Evolutionary conservation across 2,797 vertebrate genomes (phyloP), one percentile per base, ranked within the genome.

Genomic region (Gymnoscopelus microlampas): DNA sequence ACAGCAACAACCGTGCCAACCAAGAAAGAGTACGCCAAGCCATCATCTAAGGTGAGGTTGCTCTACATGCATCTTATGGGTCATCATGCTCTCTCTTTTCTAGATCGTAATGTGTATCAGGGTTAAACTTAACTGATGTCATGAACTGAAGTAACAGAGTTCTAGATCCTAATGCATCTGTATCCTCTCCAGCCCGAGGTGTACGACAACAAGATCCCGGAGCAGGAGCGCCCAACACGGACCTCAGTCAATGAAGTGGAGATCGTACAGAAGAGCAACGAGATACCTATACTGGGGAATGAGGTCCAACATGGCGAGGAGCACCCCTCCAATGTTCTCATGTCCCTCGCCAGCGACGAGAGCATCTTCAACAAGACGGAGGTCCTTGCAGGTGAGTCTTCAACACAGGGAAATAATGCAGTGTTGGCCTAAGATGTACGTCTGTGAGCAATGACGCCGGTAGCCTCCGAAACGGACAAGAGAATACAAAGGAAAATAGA

Each of bases 361-460:
- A 89, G 92, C 91, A 90, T 98, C 87, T 95, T 98, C 50, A 93
- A 94, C 80, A 97, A 95, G 86, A 97, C 94, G 0, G 97, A 98
- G 87, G 95, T 98, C 64, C 92, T 98, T 6, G 96, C 96, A 91
- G 97, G 97, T 99, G 87, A 92, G 89, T 47, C 24, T 26, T 3
- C 26, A 29, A 29, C 26, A 4, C 26, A 29, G 26, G 26, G 26
- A 29, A 29, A 29, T 4, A 29, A 29, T 4, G 26, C 26, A 29
- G 26, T 29, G 26, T 29, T 29, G 26, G 26, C 2, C 26, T 3
- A 4, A 29, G 26, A 29, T 4, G 2, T 29, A 29, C 3, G 26
- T 29, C 26, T 29, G 26, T 29, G 26, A 19, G 19, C 19, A 19
- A 19, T 19, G 19, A 2, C 26, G 3, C 26, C 3, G 26, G 26